phyloP scores from a whole-genome alignment of 2,113 vertebrate genomes.

The Cairina moschata region DNA sequence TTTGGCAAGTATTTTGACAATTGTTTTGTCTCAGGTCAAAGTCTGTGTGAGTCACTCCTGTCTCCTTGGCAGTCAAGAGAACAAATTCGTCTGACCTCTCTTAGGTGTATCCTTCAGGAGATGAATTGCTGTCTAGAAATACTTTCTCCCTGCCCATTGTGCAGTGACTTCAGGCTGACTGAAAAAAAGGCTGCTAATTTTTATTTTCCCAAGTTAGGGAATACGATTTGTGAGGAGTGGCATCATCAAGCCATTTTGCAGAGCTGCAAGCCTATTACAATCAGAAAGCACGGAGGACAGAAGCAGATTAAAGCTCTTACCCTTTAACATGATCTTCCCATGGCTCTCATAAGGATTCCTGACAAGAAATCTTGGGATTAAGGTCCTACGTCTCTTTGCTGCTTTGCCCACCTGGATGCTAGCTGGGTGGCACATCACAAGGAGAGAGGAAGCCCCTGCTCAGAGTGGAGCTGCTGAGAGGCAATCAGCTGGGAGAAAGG shows the following conservation, averaged over 20 bases:
- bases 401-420: background rate
- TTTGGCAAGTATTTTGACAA: background rate
- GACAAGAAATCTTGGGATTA: background rate
- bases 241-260: background rate
- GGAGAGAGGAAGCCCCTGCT: background rate
- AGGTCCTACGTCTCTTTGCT: background rate
- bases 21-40: background rate
- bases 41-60: background rate
- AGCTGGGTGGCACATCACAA: background rate
- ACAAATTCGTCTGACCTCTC: background rate
- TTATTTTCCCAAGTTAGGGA: background rate
- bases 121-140: background rate
- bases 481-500: background rate
- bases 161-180: background rate
- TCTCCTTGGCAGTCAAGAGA: background rate
- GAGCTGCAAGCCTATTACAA: background rate
- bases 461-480: fast-evolving
- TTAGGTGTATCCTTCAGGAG: background rate
- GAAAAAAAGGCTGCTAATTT: background rate
- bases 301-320: background rate
- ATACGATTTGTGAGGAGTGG: fast-evolving
- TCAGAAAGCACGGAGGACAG: background rate
- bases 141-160: background rate
- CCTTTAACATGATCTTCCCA: background rate
- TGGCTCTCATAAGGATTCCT: fast-evolving